Percentiles rank a stretch among this genome's conserved stretches.
These are phyloP conservation scores for Sceloporus undulatus DNA, from an alignment of 2,113 vertebrate species.

Conservation along the genomic window DNA sequence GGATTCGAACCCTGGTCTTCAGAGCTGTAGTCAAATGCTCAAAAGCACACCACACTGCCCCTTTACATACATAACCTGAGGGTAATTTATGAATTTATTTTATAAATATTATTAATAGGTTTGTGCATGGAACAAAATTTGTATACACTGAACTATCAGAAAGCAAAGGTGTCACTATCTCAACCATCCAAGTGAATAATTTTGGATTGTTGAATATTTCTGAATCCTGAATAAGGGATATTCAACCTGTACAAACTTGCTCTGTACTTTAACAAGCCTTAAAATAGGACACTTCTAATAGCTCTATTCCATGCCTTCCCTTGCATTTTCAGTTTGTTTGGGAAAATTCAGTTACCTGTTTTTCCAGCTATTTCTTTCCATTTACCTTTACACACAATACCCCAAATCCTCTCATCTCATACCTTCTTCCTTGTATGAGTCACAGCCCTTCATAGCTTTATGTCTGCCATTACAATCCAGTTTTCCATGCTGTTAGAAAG, in stretches of 20 bases:
- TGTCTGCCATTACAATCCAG: background rate
- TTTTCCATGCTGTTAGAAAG: background rate
- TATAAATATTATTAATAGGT: too few relatives aligned
- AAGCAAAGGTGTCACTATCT: too few relatives aligned
- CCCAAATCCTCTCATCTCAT: background rate
- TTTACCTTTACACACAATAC: slow-evolving; percentile 1
- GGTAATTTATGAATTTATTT: too few relatives aligned
- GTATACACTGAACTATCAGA: too few relatives aligned
- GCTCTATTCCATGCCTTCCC: background rate
- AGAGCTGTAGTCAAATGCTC: too few relatives aligned
- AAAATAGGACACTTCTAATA: background rate
- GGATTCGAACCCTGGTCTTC: too few relatives aligned
- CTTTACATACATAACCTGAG: too few relatives aligned
- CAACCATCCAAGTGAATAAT: too few relatives aligned
- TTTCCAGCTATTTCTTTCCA: slow-evolving; percentile 1
- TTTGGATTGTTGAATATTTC: too few relatives aligned
- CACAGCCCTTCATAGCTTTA: background rate
- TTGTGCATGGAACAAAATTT: too few relatives aligned
- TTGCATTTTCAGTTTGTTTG: background rate
- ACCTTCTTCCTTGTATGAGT: background rate
- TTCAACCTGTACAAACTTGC: background rate
- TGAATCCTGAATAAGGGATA: too few relatives aligned
- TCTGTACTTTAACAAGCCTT: background rate
- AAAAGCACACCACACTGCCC: too few relatives aligned
- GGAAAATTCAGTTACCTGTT: background rate